A percentile compares a stretch with the other conserved stretches of the same genome.
Conservation (phyloP, 2,797 vertebrate genomes). For the Selene dorsalis region DNA sequence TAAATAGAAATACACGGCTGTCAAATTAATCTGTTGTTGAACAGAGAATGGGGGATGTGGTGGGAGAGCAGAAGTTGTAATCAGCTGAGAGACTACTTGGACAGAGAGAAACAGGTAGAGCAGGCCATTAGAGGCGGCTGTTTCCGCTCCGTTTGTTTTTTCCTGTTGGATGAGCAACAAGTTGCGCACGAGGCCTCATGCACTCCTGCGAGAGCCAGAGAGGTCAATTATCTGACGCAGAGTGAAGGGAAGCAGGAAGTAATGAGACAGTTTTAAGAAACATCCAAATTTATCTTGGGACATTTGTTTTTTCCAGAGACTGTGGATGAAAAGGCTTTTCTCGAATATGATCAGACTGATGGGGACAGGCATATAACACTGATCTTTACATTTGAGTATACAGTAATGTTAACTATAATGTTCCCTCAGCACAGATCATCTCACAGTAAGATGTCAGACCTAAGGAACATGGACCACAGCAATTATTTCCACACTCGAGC, state of each 20-base stretch:
- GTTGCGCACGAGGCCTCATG: slow-evolving; percentile 42
- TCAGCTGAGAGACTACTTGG: slow-evolving; percentile 8
- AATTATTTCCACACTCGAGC: slow-evolving; percentile 37
- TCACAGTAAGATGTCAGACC: slow-evolving; percentile 7
- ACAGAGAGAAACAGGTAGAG: slow-evolving; percentile 51
- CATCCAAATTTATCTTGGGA: slow-evolving; percentile 12
- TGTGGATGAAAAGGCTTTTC: not conserved
- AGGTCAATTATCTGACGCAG: slow-evolving; percentile 60
- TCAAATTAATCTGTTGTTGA: not conserved
- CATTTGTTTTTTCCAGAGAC: slow-evolving; percentile 2
- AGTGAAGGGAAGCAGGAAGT: slow-evolving; percentile 57
- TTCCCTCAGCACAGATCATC: not conserved
- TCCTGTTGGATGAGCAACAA: slow-evolving; percentile 67
- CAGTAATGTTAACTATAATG: slow-evolving; percentile 1
- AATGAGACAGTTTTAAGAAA: slow-evolving; percentile 31
- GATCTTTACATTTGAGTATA: not conserved
- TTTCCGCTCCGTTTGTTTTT: slow-evolving; percentile 72
- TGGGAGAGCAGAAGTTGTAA: not conserved
- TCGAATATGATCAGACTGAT: not conserved
- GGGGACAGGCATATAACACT: not conserved
- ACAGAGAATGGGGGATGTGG: not conserved
- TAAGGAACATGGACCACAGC: not conserved
- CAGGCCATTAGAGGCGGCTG: slow-evolving; percentile 38
- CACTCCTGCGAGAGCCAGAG: slow-evolving; percentile 25
- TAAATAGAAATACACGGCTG: too few species aligned